These are phyloP conservation scores for Salvelinus fontinalis DNA, from an alignment of 2,113 vertebrate species.

Conservation along the genomic window DNA sequence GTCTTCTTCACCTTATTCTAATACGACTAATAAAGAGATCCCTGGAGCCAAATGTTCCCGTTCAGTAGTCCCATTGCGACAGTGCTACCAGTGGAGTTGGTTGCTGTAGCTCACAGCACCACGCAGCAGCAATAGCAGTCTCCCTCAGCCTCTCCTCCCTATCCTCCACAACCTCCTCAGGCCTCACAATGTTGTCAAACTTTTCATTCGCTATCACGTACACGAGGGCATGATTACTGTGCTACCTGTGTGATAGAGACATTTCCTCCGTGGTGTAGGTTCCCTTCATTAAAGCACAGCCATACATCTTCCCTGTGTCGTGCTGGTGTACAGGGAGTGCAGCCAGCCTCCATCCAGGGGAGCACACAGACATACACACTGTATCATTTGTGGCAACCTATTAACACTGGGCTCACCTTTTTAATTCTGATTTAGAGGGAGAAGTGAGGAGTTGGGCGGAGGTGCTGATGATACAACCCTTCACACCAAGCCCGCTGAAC, in stretches of 20 bases:
- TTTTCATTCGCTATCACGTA: conserved; percentile 54
- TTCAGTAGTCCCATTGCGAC: conserved; percentile 23
- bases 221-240: conserved; percentile 63
- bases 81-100: conserved; percentile 1
- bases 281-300: conserved; percentile 69
- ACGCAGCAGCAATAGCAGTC: not conserved
- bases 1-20: conserved; percentile 5
- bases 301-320: conserved; percentile 70
- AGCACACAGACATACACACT: conserved; percentile 63
- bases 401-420: conserved; percentile 65
- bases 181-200: conserved; percentile 49
- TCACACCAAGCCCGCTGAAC: conserved; percentile 50
- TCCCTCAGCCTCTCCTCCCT: conserved; percentile 34
- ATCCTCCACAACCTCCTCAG: conserved; percentile 34
- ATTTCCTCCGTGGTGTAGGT: conserved; percentile 61
- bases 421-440: conserved; percentile 71
- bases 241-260: conserved; percentile 68
- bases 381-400: conserved; percentile 74
- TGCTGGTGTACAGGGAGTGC: conserved; percentile 54
- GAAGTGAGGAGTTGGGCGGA: conserved; percentile 40
- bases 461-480: conserved; percentile 58
- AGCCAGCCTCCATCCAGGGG: conserved; percentile 52
- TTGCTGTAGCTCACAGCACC: conserved; percentile 10
- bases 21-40: not conserved
- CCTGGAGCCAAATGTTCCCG: conserved; percentile 7